Evolutionary conservation across 2,113 vertebrate genomes (phyloP), one percentile per base, ranked within the genome.

Genomic region (Rallus limicola): DNA sequence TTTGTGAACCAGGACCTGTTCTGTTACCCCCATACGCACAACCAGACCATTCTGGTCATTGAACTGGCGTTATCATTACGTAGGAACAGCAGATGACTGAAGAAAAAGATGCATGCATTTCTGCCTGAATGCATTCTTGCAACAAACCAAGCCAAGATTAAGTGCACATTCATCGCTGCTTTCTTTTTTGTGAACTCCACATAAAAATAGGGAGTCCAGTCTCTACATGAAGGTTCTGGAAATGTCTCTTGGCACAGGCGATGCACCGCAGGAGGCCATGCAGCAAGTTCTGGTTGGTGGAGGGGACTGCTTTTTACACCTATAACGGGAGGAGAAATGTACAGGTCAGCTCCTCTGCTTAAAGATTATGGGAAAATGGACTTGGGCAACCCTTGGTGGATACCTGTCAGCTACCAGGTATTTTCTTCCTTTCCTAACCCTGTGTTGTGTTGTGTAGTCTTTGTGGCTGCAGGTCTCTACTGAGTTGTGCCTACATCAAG

Each of bases 1-100:
- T 86, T n/a, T 68, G 44, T 18, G 28, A 55, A 16, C 24, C 64
- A 31, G 48, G 31, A 31, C 83, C 53, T 83, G 12, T 69, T 60
- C n/a, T 13, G 38, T 10, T 8, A 59, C 13, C 18, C 40, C 18
- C 0, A 0, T 14, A 3, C 5, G 1, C 16, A 5, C 0, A 5
- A 80, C 40, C 31, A 77, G 55, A 46, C 33, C 3, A 0, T 26
- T 50, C 36, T 46, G 33, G 17, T 40, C 59, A 53, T 3, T 15
- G 53, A 91, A 50, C 44, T 52, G 25, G 16, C 9, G 9, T 75
- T 84, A 46, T 46, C 62, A 26, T n/a, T 60, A 14, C 5, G 5
- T 2, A 11, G 12, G 11, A 87, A 46, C 7, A 82, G 62, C 23
- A 64, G 15, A 23, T 34, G 74, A 17, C n/a, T 34, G 42, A 40